Conservation (phyloP, 1,140 invertebrate genomes). For the Condylostylus longicornis region DNA sequence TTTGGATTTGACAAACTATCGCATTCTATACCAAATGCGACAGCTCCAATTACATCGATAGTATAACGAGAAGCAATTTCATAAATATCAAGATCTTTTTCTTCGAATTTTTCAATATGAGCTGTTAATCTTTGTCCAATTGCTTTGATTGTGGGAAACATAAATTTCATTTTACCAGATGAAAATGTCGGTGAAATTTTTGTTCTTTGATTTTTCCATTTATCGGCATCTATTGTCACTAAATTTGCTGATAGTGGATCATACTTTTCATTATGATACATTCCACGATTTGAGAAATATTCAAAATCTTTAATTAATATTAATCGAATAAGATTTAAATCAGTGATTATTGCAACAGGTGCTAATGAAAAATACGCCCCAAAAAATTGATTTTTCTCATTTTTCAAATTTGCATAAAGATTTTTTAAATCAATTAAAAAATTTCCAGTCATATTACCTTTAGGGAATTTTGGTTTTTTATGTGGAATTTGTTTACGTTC, state of each 20-base stretch:
- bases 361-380: conserved; percentile 30
- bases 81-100: conserved; percentile 10
- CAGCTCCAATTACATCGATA: conserved; percentile 34
- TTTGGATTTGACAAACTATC: conserved; percentile 33
- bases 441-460: conserved; percentile 14
- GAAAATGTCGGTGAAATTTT: conserved; percentile 40
- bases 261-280: conserved; percentile 9
- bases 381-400: conserved; percentile 14
- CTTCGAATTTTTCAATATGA: conserved; percentile 8
- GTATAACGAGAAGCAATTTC: conserved; percentile 15
- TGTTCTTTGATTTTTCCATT: conserved; percentile 34
- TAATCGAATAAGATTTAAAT: conserved; percentile 38
- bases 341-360: conserved; percentile 37
- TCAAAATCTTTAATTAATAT: conserved; percentile 41
- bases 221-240: conserved; percentile 28
- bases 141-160: conserved; percentile 33
- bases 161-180: conserved; percentile 37
- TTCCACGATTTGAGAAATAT: conserved; percentile 32
- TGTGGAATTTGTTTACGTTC: conserved; percentile 8
- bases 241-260: conserved; percentile 27
- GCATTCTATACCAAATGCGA: conserved; percentile 43
- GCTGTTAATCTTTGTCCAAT: conserved; percentile 28
- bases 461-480: conserved; percentile 5
- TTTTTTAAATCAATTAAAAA: no score
- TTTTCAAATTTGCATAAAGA: no score